Conservation (phyloP, 2,113 vertebrate species). For the Megalops atlanticus region DNA sequence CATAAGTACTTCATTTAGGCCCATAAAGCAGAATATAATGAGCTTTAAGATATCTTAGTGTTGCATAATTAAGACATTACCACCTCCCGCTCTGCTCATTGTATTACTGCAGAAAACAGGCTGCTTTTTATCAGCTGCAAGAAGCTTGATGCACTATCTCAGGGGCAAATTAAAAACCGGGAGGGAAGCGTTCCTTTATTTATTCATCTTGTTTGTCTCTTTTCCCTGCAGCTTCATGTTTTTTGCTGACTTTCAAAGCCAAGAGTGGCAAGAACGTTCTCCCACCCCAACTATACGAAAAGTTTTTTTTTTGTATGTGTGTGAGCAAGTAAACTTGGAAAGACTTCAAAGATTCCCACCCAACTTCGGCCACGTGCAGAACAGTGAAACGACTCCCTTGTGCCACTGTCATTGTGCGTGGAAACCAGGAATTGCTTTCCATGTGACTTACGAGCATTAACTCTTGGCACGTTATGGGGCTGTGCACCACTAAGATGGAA, state of each 20-base stretch:
- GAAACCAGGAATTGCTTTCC: neutral
- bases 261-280: neutral
- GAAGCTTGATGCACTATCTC: conserved; percentile 24
- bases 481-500: conserved; percentile 17
- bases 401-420: neutral
- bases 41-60: conserved; percentile 30
- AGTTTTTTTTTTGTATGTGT: conserved; percentile 20
- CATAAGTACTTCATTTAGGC: conserved; percentile 34
- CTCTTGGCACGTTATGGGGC: conserved; percentile 8
- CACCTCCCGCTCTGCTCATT: conserved; percentile 9
- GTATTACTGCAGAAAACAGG: conserved; percentile 20
- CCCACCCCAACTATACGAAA: neutral
- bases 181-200: conserved; percentile 29
- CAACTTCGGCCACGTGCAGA: neutral
- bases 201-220: conserved; percentile 39
- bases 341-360: neutral
- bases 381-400: neutral
- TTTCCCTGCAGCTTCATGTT: conserved; percentile 24
- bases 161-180: conserved; percentile 37
- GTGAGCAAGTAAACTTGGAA: neutral
- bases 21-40: conserved; percentile 29
- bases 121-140: conserved; percentile 30
- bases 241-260: conserved; percentile 16
- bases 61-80: conserved; percentile 39
- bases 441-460: conserved; percentile 15